Evolutionary conservation across 37 sponge, comb jelly and placozoan species (phyloP), one percentile per base, ranked within the genome.

Genomic region (Dysidea cf. avara): DNA sequence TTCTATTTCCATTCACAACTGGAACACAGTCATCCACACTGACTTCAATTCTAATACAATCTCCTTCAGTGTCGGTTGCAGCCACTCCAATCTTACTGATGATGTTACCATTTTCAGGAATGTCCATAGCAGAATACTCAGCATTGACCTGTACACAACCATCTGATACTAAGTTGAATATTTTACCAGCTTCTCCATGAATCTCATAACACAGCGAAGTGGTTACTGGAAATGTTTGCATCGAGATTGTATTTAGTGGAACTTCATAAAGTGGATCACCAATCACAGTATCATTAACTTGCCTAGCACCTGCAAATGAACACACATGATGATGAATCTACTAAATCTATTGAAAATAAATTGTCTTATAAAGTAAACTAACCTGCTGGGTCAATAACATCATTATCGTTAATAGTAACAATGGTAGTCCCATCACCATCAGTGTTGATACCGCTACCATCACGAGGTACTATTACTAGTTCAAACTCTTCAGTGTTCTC

Each of bases 131-230:
- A 6, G 36, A n/a, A 39, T 82, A 82, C 48, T 65, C 29, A 38
- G 74, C 74, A 46, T 73, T 74, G 52, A 82, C 75, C 7, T 74
- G 74, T 5, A 66, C 66, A 37, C 82, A 82, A 24, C 40, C 56
- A 26, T 82, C 75, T 1, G 72, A 69, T 31, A 82, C 53, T 31
- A 82, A 51, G 51, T 82, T 82, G 68, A 82, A 82, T 58, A 66
- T 55, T 3, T 5, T 43, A 50, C 67, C 56, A 21, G 69, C 39
- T 1, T 39, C 30, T 2, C 82, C 82, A 28, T 74, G 75, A 14
- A 82, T 63, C 62, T 82, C 82, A 28, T 73, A 82, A 40, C 82
- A 82, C 35, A 82, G 82, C 0, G 75, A 74, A 43, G 46, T 43
- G 46, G 9, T 9, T 43, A 12, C 7, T 5, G 46, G 46, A 20